A percentile compares a stretch with the other conserved stretches of the same genome.
These are phyloP conservation scores for Xiphophorus hellerii DNA, from an alignment of 2,113 vertebrate genomes.

Conservation along the genomic window DNA sequence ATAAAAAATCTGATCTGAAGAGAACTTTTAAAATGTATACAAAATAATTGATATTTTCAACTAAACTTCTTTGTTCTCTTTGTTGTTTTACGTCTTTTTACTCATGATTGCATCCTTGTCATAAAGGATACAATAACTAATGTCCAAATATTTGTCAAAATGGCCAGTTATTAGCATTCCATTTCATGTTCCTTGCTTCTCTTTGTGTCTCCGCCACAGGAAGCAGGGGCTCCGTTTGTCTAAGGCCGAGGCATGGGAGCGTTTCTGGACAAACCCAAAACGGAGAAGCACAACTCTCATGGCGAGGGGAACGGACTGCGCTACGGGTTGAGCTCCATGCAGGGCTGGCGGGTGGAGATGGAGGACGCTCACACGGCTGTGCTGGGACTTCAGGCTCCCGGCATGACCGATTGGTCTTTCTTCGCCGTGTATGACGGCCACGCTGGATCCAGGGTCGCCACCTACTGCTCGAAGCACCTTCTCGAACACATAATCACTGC, in stretches of 20 bases:
- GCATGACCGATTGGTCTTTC: conserved; percentile 96
- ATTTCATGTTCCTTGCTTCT: not conserved
- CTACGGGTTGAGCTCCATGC: conserved; percentile 98
- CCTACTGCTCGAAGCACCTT: conserved; percentile 95
- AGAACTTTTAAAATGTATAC: not conserved
- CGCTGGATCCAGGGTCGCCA: conserved; percentile 96
- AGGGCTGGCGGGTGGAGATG: conserved; percentile 99
- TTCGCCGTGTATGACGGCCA: conserved; percentile 98
- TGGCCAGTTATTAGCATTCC: not conserved
- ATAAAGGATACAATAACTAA: not conserved
- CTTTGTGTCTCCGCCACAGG: conserved; percentile 68
- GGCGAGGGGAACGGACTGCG: conserved; percentile 93
- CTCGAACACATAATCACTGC: conserved; percentile 92
- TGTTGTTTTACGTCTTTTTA: no score
- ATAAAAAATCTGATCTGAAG: not conserved
- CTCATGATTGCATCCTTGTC: no score
- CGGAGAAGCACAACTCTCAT: conserved; percentile 94
- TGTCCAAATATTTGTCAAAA: not conserved
- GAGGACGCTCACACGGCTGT: conserved; percentile 98
- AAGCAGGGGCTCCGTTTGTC: conserved; percentile 70
- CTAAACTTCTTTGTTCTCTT: no score
- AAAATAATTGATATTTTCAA: not conserved
- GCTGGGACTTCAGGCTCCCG: conserved; percentile 88
- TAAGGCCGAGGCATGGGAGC: conserved; percentile 90
- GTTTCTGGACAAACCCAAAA: conserved; percentile 99